Evolutionary conservation across 2,888 invertebrate species (phyloP).

Genomic region (Vesta saturnalis): DNA sequence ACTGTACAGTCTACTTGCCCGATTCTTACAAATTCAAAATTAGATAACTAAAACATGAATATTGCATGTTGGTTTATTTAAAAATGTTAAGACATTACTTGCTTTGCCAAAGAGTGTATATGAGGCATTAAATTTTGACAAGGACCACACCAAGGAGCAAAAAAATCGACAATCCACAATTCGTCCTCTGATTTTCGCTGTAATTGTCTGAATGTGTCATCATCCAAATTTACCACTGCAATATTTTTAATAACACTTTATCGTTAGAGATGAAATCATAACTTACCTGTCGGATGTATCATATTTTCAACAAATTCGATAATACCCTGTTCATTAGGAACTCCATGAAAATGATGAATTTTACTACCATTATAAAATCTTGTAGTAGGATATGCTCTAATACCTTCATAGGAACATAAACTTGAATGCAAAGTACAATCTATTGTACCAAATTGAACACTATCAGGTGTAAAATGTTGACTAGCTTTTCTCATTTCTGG

Average conservation of each 20-base stretch:
- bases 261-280: not conserved
- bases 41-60: slow-evolving; percentile 55
- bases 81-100: slow-evolving; percentile 49
- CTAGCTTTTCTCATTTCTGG: slow-evolving; percentile 75
- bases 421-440: slow-evolving; percentile 72
- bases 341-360: slow-evolving; percentile 67
- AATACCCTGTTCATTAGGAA: slow-evolving; percentile 68
- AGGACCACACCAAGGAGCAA: slow-evolving; percentile 79
- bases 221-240: slow-evolving; percentile 67
- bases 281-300: slow-evolving; percentile 62
- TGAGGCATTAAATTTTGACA: slow-evolving; percentile 76
- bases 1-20: slow-evolving; percentile 75
- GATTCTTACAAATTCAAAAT: slow-evolving; percentile 65
- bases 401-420: slow-evolving; percentile 69
- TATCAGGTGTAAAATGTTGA: slow-evolving; percentile 60
- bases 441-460: slow-evolving; percentile 70
- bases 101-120: slow-evolving; percentile 72
- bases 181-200: slow-evolving; percentile 65
- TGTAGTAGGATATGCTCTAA: slow-evolving; percentile 76
- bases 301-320: slow-evolving; percentile 73
- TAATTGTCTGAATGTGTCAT: slow-evolving; percentile 66
- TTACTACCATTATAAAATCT: slow-evolving; percentile 71
- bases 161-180: slow-evolving; percentile 77
- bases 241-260: not conserved
- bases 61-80: too few relatives aligned